Evolutionary conservation across 2,113 vertebrate species (phyloP), one percentile per base, ranked within the genome.

Genomic region (Triplophysa siluroides): DNA sequence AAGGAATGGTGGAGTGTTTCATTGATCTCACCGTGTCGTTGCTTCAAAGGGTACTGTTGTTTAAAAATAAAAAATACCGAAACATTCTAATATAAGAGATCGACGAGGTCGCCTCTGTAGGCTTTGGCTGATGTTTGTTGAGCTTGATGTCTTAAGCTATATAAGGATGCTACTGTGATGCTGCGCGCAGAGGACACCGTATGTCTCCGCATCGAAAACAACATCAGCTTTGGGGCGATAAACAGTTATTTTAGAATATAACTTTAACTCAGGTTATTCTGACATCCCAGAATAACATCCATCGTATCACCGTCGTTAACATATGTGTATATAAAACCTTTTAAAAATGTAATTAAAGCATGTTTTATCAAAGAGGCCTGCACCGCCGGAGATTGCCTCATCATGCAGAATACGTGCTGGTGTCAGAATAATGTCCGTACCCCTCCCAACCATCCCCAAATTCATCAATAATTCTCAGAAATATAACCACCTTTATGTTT

Each of bases 111-210:
- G 9, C 19, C 26, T 47, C 7, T 21, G 10, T 2, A n/a, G 19
- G 54, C 19, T 58, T 8, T 45, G 38, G 9, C 18, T 29, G 62
- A 29, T 73, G 29, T 50, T 19, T 70, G 6, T 71, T 41, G 3
- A 29, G 29, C 29, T 29, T 29, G 29, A 29, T 29, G 60, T 58
- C 33, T 16, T 43, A 41, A 50, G 38, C 66, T 47, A 63, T 68
- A 62, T 66, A 47, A 50, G 56, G 81, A 41, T 79, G 81, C 29
- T 52, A 38, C 41, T n/a, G 8, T 65, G 74, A 71, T 78, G 75
- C 67, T 78, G 81, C 41, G 72, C 64, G 65, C 47, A 66, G 81
- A 82, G 61, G 63, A 68, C 78, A 76, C 78, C 64, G 56, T 43
- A 2, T 1, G 24, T 54, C 45, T 54, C 56, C 43, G 45, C 21